phyloP scores from a whole-genome alignment of 2,113 vertebrate species.

The Thalassarche chlororhynchos region DNA sequence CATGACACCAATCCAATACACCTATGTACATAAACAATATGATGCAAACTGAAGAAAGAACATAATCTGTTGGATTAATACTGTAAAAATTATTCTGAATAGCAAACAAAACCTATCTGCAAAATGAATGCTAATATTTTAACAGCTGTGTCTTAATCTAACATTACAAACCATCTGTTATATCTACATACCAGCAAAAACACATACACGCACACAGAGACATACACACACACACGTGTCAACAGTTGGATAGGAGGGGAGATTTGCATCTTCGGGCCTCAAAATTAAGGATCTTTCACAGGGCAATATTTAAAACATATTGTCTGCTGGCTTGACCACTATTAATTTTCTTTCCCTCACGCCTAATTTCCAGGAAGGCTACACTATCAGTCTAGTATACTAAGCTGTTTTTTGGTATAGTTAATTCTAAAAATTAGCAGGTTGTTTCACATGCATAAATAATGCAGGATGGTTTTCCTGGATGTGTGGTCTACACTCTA shows the following conservation, averaged over 20 bases:
- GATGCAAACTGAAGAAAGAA: not conserved
- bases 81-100: not conserved
- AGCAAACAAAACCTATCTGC: not conserved
- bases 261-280: not conserved
- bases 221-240: not conserved
- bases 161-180: not conserved
- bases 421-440: not conserved
- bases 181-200: not conserved
- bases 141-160: not conserved
- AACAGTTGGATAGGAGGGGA: not conserved
- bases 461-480: not conserved
- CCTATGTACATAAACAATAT: rapidly evolving
- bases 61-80: not conserved
- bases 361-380: not conserved
- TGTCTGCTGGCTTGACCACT: not conserved
- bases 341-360: rapidly evolving
- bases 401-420: not conserved
- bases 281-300: not conserved
- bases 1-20: not conserved
- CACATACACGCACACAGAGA: not conserved
- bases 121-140: not conserved
- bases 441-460: not conserved
- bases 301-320: not conserved
- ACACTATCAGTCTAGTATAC: no score
- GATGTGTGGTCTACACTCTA: not conserved